Conservation (phyloP, 2,888 invertebrate genomes). For the Drosophila mimetica region DNA sequence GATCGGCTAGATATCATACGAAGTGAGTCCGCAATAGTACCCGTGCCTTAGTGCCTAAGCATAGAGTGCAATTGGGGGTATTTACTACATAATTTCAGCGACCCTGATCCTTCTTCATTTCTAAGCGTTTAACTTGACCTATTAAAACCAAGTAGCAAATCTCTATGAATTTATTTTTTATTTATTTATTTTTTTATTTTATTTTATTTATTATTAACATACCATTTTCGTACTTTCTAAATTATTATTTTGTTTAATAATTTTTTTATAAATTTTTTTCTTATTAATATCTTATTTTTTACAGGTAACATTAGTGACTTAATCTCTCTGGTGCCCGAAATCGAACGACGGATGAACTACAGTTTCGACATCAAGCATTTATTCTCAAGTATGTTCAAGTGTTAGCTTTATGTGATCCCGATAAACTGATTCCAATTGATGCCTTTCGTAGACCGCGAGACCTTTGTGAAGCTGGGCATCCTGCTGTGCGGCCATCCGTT, state of each 20-base stretch:
- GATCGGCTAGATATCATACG: constrained; percentile 81
- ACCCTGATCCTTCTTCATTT: not conserved
- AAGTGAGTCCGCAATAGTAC: constrained; percentile 61
- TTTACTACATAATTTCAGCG: not conserved
- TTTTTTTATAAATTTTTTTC: too few species aligned
- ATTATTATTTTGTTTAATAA: too few species aligned
- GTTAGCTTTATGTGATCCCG: not conserved
- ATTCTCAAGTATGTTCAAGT: constrained; percentile 80
- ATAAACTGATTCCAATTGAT: not conserved
- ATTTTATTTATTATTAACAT: too few species aligned
- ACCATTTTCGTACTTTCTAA: too few species aligned
- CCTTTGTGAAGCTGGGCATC: constrained; percentile 86
- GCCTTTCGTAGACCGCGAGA: constrained; percentile 74
- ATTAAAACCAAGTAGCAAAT: not conserved
- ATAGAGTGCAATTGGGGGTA: not conserved
- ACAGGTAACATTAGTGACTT: constrained; percentile 75
- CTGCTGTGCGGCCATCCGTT: constrained; percentile 88
- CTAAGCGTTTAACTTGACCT: not conserved
- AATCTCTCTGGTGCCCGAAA: constrained; percentile 77
- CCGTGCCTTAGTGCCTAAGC: not conserved
- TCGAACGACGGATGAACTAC: constrained; percentile 79
- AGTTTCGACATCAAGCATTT: constrained; percentile 82
- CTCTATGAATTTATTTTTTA: not conserved
- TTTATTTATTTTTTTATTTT: not conserved
- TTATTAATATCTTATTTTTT: not conserved